phyloP scores from a whole-genome alignment of 1,140 invertebrate genomes.

The Myzus persicae region DNA sequence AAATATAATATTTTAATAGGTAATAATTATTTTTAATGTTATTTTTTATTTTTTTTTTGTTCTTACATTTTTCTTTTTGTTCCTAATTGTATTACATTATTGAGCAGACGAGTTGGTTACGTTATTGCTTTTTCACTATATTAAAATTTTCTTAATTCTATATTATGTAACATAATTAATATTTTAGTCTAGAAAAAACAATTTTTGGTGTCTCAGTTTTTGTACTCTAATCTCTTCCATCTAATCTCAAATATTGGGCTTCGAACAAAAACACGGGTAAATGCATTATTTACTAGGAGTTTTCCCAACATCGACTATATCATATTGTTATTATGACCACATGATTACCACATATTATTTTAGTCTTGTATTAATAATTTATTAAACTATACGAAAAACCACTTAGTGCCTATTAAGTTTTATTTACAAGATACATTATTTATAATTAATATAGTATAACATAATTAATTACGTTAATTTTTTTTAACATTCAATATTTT shows the following conservation, averaged over 20 bases:
- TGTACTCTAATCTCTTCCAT: slow-evolving; percentile 57
- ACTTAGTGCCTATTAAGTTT: background rate
- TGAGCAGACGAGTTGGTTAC: slow-evolving; percentile 33
- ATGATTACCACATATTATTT: slow-evolving; percentile 9
- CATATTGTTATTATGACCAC: background rate
- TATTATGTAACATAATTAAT: slow-evolving; percentile 10
- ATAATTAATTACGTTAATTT: background rate
- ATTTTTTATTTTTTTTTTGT: background rate
- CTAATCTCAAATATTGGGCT: slow-evolving; percentile 21
- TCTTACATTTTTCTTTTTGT: background rate
- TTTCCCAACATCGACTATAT: background rate
- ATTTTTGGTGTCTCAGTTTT: slow-evolving; percentile 56
- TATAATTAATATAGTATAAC: background rate
- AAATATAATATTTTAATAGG: slow-evolving; percentile 33
- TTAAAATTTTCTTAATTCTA: slow-evolving; percentile 19
- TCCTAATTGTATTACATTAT: slow-evolving; percentile 34
- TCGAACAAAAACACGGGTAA: background rate
- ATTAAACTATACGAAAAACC: slow-evolving; percentile 12
- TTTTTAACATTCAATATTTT: slow-evolving; percentile 10
- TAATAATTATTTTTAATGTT: background rate
- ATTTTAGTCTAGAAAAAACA: slow-evolving; percentile 21
- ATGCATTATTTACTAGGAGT: slow-evolving; percentile 35
- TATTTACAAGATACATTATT: slow-evolving; percentile 28
- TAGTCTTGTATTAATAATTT: slow-evolving; percentile 31
- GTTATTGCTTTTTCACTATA: slow-evolving; percentile 52